A percentile compares a stretch with the other conserved stretches of the same genome.
Conservation (phyloP, 2,797 vertebrate genomes). For the Gymnothorax reevesii region DNA sequence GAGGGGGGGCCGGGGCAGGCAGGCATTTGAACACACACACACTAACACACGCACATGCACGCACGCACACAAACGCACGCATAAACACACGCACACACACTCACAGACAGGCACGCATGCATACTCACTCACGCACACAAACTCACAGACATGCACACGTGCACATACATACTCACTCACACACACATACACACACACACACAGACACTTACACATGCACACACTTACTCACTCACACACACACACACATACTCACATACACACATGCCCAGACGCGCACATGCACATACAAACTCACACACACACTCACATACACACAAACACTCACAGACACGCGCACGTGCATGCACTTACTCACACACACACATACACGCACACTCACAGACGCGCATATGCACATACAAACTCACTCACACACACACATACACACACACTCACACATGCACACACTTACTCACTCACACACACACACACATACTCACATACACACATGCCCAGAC, state of each 20-base stretch:
- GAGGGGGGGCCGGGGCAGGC: conserved; percentile 72
- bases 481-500: neutral
- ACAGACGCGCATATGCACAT: neutral
- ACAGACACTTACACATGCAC: neutral
- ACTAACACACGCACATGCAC: neutral
- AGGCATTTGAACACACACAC: neutral
- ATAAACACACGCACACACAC: neutral
- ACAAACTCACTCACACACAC: neutral
- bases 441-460: neutral
- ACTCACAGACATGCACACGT: neutral
- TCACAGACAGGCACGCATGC: neutral
- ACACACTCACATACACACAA: neutral
- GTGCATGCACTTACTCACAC: no score
- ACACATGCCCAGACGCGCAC: no score
- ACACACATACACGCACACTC: neutral
- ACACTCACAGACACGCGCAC: neutral
- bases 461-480: neutral
- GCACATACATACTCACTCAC: neutral
- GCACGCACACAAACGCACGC: neutral
- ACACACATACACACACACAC: conserved; percentile 1
- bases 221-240: neutral
- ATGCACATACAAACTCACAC: neutral
- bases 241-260: neutral
- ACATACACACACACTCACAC: neutral
- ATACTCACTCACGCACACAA: neutral